Evolutionary conservation across 2,888 invertebrate species (phyloP).

Genomic region (Pristionchus exspectatus): DNA sequence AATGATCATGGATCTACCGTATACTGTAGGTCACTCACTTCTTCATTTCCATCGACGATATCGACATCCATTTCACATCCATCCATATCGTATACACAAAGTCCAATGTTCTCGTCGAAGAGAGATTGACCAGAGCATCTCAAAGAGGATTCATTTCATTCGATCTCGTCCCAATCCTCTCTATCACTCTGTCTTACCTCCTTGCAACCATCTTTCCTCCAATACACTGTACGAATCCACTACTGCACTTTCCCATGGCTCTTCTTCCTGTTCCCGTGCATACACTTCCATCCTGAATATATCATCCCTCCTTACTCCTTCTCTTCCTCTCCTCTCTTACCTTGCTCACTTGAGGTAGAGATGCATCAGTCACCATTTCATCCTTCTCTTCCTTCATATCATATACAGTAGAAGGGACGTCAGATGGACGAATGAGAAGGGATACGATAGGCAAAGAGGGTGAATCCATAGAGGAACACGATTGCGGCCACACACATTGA

Average conservation of each 20-base stretch:
- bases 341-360: background rate
- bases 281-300: conserved; percentile 35
- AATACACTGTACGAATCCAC: conserved; percentile 50
- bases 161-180: background rate
- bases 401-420: background rate
- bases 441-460: conserved; percentile 12
- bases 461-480: background rate
- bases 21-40: background rate
- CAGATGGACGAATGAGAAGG: background rate
- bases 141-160: background rate
- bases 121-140: conserved; percentile 66
- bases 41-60: conserved; percentile 5
- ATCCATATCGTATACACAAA: conserved; percentile 65
- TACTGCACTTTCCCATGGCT: conserved; percentile 30
- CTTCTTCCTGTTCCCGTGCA: conserved; percentile 52
- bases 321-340: conserved; percentile 9
- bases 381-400: conserved; percentile 43
- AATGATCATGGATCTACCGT: background rate
- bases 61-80: conserved; percentile 60
- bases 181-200: conserved; percentile 41
- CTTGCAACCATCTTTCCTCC: conserved; percentile 49
- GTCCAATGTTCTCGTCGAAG: conserved; percentile 61
- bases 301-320: no score
- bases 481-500: conserved; percentile 22
- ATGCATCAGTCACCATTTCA: background rate